Percentiles rank a stretch among this genome's conserved stretches.
Conservation (phyloP, 1,140 invertebrate species). For the Brachionus asplanchnoidis region DNA sequence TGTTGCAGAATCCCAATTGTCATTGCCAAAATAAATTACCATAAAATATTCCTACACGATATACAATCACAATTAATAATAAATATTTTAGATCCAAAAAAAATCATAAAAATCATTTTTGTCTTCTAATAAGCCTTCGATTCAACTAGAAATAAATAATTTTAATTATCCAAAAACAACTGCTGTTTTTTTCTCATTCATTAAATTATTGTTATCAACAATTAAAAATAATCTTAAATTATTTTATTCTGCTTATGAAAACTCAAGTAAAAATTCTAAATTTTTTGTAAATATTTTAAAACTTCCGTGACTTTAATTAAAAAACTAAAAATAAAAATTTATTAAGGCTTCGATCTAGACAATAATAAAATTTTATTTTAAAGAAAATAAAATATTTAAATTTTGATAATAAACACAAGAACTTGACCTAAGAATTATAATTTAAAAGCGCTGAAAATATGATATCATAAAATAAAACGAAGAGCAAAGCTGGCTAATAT, state of each 20-base stretch:
- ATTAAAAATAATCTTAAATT: neutral
- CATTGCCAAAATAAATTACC: no score
- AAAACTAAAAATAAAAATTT: neutral
- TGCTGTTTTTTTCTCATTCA: no score
- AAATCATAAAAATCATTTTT: no score
- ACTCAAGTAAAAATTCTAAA: neutral
- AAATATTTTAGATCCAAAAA: no score
- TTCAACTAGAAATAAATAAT: no score
- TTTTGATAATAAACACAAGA: neutral
- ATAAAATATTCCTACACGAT: no score
- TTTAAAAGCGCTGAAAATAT: neutral
- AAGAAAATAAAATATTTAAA: constrained; percentile 7
- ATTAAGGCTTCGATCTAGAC: neutral
- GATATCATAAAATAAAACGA: neutral
- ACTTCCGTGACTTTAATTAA: neutral
- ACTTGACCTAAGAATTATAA: constrained; percentile 2
- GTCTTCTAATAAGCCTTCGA: no score
- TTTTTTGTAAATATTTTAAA: neutral
- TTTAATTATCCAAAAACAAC: no score
- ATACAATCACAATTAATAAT: no score
- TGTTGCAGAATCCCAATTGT: no score
- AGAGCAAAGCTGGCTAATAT: neutral
- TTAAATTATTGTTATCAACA: no score
- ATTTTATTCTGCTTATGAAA: neutral
- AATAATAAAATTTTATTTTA: neutral